phyloP scores from a whole-genome alignment of 1,140 invertebrate species.

The Diabrotica undecimpunctata region DNA sequence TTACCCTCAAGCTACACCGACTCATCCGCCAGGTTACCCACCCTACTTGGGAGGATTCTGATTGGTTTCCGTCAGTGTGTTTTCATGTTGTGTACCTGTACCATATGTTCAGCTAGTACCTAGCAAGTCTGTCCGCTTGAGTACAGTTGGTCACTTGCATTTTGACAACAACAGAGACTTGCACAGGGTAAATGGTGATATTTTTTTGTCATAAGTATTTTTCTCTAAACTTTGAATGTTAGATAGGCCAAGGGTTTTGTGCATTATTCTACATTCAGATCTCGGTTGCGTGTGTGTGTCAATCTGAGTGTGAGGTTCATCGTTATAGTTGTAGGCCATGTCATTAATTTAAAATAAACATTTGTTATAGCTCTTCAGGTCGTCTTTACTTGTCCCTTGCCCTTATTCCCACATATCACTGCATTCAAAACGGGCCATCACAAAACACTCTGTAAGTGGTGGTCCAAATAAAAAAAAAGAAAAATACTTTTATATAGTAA shows the following conservation, averaged over 20 bases:
- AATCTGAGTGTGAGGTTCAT: constrained; percentile 39
- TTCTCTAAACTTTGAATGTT: constrained; percentile 50
- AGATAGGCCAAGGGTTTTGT: constrained; percentile 48
- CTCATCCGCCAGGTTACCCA: constrained; percentile 51
- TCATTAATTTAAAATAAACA: constrained; percentile 40
- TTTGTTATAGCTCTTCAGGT: constrained; percentile 40
- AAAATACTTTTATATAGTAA: constrained; percentile 35
- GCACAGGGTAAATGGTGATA: constrained; percentile 52
- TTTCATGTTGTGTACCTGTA: constrained; percentile 51
- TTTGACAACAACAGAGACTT: constrained; percentile 49
- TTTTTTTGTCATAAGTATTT: constrained; percentile 50
- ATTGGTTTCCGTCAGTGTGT: constrained; percentile 49
- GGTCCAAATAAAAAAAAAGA: constrained; percentile 25
- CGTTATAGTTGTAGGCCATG: constrained; percentile 41
- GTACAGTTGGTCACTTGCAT: constrained; percentile 48
- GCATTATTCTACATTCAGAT: constrained; percentile 48
- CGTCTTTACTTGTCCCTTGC: constrained; percentile 33
- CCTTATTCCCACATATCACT: constrained; percentile 35
- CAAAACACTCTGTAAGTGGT: constrained; percentile 29
- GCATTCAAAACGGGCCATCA: constrained; percentile 1
- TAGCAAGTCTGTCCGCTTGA: constrained; percentile 50
- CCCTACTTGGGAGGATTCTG: constrained; percentile 56
- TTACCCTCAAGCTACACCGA: constrained; percentile 48
- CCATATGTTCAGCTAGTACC: constrained; percentile 50
- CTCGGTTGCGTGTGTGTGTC: constrained; percentile 44